Base-by-base conservation (phyloP, 2,888 invertebrate genomes). In the Xestia ashworthii region DNA sequence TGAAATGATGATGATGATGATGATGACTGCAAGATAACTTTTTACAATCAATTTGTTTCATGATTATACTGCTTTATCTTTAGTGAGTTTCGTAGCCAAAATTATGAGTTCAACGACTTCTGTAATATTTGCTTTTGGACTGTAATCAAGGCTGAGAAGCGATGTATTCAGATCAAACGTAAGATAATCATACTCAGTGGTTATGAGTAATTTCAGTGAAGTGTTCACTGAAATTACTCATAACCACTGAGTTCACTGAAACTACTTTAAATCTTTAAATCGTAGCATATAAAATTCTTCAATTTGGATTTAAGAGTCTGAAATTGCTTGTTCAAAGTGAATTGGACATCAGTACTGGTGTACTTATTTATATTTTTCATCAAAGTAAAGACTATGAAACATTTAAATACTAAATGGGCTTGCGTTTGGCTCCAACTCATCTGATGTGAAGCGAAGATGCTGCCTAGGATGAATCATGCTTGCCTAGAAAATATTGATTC, bases 51-150 rank as follows among this genome's bases (percentile, higher is more conserved):
- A 41, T 72, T 73, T 71, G 2, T 65, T 67, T 53, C 16, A 44
- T 25, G 19, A 80, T 60, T 38, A 4, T 25, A 46, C 8, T 53
- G 12, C 41, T n/a, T 71, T 19, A 50, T 25, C 46, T 81, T 46
- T 16, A 65, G 25, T 50, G 1, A n/a, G 14, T 58, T 64, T 44
- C 19, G 60, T 25, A 70, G 65, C 46, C 22, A 82, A 83, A 74
- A 48, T 78, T 46, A 71, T 74, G 64, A 53, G 83, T 82, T 81
- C 82, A 85, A 65, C 62, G 71, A 71, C 82, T 77, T 55, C 44
- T 65, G 14, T 44, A 46, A 25, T 75, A 71, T 74, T 64, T 72
- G 16, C 8, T 53, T 68, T 68, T 80, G 22, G 46, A 53, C 80
- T 64, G 16, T 32, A 60, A 71, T 76, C 72, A 73, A 81, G 64